Evolutionary conservation across 2,797 vertebrate genomes (phyloP).

Genomic region (Xenentodon cancila): DNA sequence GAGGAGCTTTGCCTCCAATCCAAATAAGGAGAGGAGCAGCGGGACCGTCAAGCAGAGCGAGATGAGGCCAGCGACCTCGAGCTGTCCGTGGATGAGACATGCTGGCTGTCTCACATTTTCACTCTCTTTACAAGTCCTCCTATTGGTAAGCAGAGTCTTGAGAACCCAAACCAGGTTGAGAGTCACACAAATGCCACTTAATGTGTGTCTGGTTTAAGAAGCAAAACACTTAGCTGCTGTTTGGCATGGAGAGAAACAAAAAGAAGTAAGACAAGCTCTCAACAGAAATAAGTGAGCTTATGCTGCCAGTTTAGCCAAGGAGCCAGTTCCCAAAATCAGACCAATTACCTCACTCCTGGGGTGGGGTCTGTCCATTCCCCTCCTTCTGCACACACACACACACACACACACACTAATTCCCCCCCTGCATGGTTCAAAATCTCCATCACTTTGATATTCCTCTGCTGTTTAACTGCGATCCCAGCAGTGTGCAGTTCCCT

Average conservation of each 20-base stretch:
- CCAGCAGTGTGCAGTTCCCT: constrained; percentile 28
- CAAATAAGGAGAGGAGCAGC: constrained; percentile 85
- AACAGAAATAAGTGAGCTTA: constrained; percentile 22
- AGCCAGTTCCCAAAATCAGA: constrained; percentile 59
- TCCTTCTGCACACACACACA: constrained; percentile 25
- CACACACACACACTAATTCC: background rate
- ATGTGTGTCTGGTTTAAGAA: background rate
- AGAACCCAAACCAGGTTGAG: constrained; percentile 1
- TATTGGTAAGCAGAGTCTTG: constrained; percentile 9
- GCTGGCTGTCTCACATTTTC: constrained; percentile 28
- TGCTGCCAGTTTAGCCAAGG: constrained; percentile 25
- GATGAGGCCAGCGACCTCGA: constrained; percentile 43
- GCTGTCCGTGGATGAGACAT: constrained; percentile 42
- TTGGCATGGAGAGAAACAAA: background rate
- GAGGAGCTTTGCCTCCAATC: constrained; percentile 80
- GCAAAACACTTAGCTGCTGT: constrained; percentile 1
- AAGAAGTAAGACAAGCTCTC: background rate
- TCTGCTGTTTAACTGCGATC: constrained; percentile 51
- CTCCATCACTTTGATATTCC: constrained; percentile 65
- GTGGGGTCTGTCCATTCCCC: constrained; percentile 67
- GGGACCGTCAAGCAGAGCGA: constrained; percentile 52
- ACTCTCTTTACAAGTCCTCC: constrained; percentile 12
- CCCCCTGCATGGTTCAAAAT: constrained; percentile 63
- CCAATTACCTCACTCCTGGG: constrained; percentile 68
- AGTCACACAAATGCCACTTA: background rate